Base-by-base conservation (phyloP, 2,113 vertebrate genomes). In the Nothobranchius kuhntae region DNA sequence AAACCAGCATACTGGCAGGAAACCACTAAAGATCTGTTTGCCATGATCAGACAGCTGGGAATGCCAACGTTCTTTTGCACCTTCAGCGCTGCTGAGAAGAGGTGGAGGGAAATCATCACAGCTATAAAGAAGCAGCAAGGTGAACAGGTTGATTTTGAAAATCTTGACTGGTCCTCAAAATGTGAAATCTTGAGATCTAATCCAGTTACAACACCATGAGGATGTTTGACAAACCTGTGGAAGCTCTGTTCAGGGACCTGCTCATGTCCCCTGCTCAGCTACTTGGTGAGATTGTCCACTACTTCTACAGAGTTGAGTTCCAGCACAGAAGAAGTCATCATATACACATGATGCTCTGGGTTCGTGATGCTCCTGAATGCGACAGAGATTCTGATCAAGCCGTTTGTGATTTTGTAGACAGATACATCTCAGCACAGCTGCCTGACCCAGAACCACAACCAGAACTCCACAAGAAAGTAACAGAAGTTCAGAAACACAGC, bases 401-500 rank as follows among this genome's bases (percentile, higher is more conserved):
- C 7, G 59, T 61, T 0, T 61, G 44, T 17, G 30, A 35, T 12
- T 53, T 53, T 51, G n/a, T 53, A 1, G 42, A 53, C 26, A 61
- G 52, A 53, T 53, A 44, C 30, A 53, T 69, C 7, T 52, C 77
- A 36, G 77, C 77, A 7, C 58, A 78, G 44, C 57, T 84, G 15
- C 64, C 68, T 60, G 68, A 86, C 11, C 36, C 52, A 50, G 24
- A 57, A 0, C 51, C 13, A 26, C 63, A 86, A 13, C 69, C 77
- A 7, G 73, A 80, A 35, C 75, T 82, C 10, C 48, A 77, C n/a
- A 58, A 52, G 13, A 80, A 67, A 61, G 78, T 83, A 0, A 73
- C 13, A 13, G 73, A 84, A 30, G 68, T 84, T 8, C 65, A 82
- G n/a, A 70, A 53, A 17, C 74, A 86, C 68, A 84, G 74, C 15